A percentile compares a stretch with the other conserved stretches of the same genome.
These are phyloP conservation scores for Sebastiscus albofasciatus DNA, from an alignment of 2,797 vertebrate species.

Conservation along the genomic window DNA sequence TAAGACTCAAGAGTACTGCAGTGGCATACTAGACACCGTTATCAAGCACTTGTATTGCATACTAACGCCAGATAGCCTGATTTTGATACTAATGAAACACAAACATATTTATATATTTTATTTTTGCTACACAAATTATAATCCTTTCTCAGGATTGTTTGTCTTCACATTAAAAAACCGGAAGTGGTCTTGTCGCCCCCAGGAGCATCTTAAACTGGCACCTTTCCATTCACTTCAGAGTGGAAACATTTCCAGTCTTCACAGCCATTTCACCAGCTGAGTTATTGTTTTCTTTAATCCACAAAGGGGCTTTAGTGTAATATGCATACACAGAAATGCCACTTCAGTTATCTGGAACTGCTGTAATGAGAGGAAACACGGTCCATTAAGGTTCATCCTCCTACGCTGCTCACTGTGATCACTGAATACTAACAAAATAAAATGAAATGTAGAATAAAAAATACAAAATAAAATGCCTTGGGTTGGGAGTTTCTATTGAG, in stretches of 20 bases:
- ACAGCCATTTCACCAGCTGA: conserved; percentile 40
- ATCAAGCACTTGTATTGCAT: background rate
- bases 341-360: conserved; percentile 75
- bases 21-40: background rate
- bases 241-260: conserved; percentile 28
- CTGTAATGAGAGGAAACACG: conserved; percentile 64
- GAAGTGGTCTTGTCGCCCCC: background rate
- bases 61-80: background rate
- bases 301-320: conserved; percentile 72
- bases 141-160: background rate
- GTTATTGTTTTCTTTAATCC: conserved; percentile 53
- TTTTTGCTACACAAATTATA: background rate
- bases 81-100: background rate
- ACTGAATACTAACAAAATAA: conserved; percentile 51
- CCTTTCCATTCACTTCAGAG: conserved; percentile 35
- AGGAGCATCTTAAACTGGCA: conserved; percentile 1
- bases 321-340: conserved; percentile 63
- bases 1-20: background rate
- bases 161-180: conserved; percentile 2
- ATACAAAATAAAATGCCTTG: conserved; percentile 1
- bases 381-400: conserved; percentile 67
- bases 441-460: conserved; percentile 28
- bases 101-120: background rate
- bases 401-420: conserved; percentile 50
- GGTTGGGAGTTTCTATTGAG: background rate